These are phyloP conservation scores for Operophtera brumata DNA, from an alignment of 2,888 invertebrate species.

Conservation along the genomic window DNA sequence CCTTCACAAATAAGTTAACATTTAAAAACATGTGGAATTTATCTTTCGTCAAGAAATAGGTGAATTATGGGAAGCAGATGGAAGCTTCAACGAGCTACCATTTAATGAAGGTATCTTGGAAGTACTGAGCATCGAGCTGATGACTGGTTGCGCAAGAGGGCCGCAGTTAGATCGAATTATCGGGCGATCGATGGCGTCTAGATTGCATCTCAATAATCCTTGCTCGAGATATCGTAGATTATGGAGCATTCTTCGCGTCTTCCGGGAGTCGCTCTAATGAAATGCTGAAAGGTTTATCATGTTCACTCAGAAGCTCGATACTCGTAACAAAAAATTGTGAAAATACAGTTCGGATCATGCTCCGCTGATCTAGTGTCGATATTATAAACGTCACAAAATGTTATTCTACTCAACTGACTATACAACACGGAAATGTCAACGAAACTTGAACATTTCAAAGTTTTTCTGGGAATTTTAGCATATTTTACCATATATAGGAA, in stretches of 20 bases:
- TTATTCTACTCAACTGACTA: too few species aligned
- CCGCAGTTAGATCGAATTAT: constrained; percentile 75
- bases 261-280: constrained; percentile 59
- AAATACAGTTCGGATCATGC: too few species aligned
- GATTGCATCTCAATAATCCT: constrained; percentile 78
- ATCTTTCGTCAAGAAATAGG: constrained; percentile 32
- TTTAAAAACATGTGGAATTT: constrained; percentile 42
- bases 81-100: constrained; percentile 55
- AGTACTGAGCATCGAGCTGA: constrained; percentile 65
- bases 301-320: too few species aligned
- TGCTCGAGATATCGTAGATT: constrained; percentile 70
- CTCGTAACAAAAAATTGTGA: too few species aligned
- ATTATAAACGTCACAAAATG: too few species aligned
- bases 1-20: constrained; percentile 44
- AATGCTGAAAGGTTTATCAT: constrained; percentile 36
- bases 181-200: constrained; percentile 72
- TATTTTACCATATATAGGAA: too few species aligned
- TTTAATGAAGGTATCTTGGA: constrained; percentile 76
- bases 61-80: constrained; percentile 27
- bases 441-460: too few species aligned
- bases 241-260: constrained; percentile 57
- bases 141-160: constrained; percentile 70
- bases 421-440: too few species aligned
- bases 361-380: too few species aligned
- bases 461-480: too few species aligned